Conservation (phyloP, 1,140 invertebrate genomes). For the Lysiphlebus fabarum region DNA sequence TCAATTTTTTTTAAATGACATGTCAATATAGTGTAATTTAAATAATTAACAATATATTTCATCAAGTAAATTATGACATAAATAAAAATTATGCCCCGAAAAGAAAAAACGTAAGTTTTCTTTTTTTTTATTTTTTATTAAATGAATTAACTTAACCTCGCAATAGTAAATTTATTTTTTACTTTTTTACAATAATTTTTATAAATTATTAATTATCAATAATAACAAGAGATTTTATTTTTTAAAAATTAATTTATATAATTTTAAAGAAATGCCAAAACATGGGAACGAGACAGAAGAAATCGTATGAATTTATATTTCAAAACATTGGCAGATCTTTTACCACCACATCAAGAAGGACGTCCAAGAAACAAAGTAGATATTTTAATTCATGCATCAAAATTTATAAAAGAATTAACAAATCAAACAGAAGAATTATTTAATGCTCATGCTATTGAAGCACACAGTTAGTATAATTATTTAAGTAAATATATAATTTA, state of each 20-base stretch:
- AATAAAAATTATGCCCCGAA: slow-evolving; percentile 51
- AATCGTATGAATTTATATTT: slow-evolving; percentile 56
- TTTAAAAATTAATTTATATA: slow-evolving; percentile 16
- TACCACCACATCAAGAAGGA: slow-evolving; percentile 55
- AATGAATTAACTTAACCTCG: slow-evolving; percentile 13
- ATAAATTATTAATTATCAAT: background rate
- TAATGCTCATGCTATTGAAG: slow-evolving; percentile 43
- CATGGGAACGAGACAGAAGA: slow-evolving; percentile 58
- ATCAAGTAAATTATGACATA: slow-evolving; percentile 23
- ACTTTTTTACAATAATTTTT: slow-evolving; percentile 10
- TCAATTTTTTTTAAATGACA: no score
- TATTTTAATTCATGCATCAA: slow-evolving; percentile 52
- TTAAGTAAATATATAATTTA: background rate
- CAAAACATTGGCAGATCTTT: slow-evolving; percentile 50
- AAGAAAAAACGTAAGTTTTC: slow-evolving; percentile 48
- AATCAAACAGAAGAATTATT: slow-evolving; percentile 49
- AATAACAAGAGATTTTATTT: background rate
- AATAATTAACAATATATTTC: slow-evolving; percentile 3
- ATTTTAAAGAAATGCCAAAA: slow-evolving; percentile 52
- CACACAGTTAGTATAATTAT: no score
- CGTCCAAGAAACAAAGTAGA: slow-evolving; percentile 54
- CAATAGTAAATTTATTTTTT: slow-evolving; percentile 18
- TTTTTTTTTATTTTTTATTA: no score
- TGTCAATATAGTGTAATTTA: no score
- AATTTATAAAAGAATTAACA: slow-evolving; percentile 55